Evolutionary conservation across 2,888 invertebrate species (phyloP), one percentile per base, ranked within the genome.

Genomic region (Invenusta paracnida): DNA sequence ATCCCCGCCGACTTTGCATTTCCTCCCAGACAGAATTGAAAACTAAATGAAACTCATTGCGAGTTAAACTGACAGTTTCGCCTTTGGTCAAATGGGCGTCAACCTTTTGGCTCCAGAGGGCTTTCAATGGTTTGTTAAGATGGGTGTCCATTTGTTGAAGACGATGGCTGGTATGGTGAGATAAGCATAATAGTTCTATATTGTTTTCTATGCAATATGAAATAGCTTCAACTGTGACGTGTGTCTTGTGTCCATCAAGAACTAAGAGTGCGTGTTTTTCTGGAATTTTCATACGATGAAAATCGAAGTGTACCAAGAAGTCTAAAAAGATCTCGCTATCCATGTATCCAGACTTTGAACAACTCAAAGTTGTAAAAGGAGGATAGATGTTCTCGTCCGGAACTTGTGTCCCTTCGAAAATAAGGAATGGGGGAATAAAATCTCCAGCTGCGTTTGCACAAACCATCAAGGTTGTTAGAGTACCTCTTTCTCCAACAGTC

Each of bases 171-270:
- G 5, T 79, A 29, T 79, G 79, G 25, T 2, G 79, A 27, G 79
- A 29, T 29, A 82, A 82, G 82, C 82, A 82, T 29, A 82, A 29
- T 29, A 28, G 29, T 82, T 82, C 79, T 79, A 82, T 82, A 30
- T 82, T 30, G 30, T 82, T 82, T 82, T 82, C 82, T 13, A 30
- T 82, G 23, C 82, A 82, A 82, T 29, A 82, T 82, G 29, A 29
- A 5, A 82, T 29, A 30, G 29, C 30, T 82, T 82, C 29, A 82
- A 11, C 82, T n/a, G 82, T 29, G 29, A 82, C 29, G 82, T 82
- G 82, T 82, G 82, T 29, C 17, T 29, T 82, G 31, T 82, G 82
- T 29, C 82, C 73, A 73, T 73, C 27, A 73, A 13, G 73, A 73
- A 73, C 73, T 73, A 73, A 73, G 17, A 73, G 73, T 11, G 29